Percentiles rank a stretch among this genome's conserved stretches.
Conservation (phyloP, 1,140 invertebrate genomes). For the Bilobella aurantiaca region DNA sequence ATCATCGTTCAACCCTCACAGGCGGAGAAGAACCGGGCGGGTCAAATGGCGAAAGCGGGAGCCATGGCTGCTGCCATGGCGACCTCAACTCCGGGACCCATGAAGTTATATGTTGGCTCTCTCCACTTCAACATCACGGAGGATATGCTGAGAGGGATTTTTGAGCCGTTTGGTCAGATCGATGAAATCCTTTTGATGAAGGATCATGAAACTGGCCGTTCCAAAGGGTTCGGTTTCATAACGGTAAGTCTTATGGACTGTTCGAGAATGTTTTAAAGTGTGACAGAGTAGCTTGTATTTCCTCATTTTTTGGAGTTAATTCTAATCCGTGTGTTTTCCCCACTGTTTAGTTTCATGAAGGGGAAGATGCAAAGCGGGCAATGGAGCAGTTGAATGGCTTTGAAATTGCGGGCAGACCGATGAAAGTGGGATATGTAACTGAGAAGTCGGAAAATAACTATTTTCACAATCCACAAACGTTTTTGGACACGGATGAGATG, state of each 20-base stretch:
- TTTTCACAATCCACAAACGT: constrained; percentile 55
- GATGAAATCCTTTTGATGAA: constrained; percentile 92
- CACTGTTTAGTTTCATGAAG: constrained; percentile 94
- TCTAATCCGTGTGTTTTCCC: no score
- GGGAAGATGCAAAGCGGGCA: constrained; percentile 96
- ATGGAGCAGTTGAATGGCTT: constrained; percentile 98
- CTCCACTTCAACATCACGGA: constrained; percentile 98
- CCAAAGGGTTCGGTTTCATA: constrained; percentile 95
- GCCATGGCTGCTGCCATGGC: constrained; percentile 56
- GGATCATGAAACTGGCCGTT: constrained; percentile 86
- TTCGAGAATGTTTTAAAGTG: neutral
- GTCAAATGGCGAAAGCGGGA: constrained; percentile 57
- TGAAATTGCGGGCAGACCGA: constrained; percentile 93
- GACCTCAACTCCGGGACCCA: constrained; percentile 60
- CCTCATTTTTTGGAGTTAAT: constrained; percentile 53
- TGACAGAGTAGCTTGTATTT: constrained; percentile 4
- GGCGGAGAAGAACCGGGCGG: constrained; percentile 94
- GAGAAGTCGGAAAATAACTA: constrained; percentile 67
- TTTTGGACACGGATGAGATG: constrained; percentile 87
- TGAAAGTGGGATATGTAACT: constrained; percentile 98
- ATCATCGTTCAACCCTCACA: constrained; percentile 98
- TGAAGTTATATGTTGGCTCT: constrained; percentile 93
- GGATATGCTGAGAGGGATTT: constrained; percentile 96
- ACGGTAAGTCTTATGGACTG: constrained; percentile 59
- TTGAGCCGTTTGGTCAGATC: constrained; percentile 99